Conservation (phyloP, 2,888 invertebrate genomes). For the Trichogramma evanescens region DNA sequence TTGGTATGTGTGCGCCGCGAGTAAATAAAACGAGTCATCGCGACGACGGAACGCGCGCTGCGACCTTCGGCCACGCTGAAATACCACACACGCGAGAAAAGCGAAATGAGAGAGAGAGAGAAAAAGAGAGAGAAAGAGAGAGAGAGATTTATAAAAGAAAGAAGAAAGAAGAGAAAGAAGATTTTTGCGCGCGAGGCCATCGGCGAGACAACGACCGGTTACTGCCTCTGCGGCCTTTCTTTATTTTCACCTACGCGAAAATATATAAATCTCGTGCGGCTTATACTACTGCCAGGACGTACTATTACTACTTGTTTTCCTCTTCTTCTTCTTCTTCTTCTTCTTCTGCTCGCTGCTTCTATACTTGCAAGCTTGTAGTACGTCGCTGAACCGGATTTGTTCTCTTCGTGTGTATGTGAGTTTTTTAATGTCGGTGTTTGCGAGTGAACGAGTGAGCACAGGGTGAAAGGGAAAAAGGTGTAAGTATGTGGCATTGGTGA, state of each 20-base stretch:
- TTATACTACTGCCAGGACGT: too few relatives aligned
- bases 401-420: too few relatives aligned
- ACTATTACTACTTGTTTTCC: background rate
- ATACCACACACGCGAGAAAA: background rate
- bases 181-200: too few relatives aligned
- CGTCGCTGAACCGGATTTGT: too few relatives aligned
- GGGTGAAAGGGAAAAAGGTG: too few relatives aligned
- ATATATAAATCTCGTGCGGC: background rate
- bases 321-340: too few relatives aligned
- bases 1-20: too few relatives aligned
- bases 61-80: conserved; percentile 15
- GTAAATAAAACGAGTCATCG: too few relatives aligned
- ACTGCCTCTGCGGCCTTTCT: background rate
- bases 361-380: too few relatives aligned
- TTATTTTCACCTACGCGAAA: background rate
- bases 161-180: conserved; percentile 9
- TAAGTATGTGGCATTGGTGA: too few relatives aligned
- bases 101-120: background rate
- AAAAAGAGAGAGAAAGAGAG: background rate
- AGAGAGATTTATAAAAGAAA: conserved; percentile 17
- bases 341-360: too few relatives aligned
- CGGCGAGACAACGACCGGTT: too few relatives aligned
- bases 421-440: background rate
- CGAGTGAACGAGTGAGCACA: background rate
- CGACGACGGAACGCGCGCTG: background rate